Evolutionary conservation across 2,113 vertebrate genomes (phyloP).

Genomic region (Ophiodon elongatus): DNA sequence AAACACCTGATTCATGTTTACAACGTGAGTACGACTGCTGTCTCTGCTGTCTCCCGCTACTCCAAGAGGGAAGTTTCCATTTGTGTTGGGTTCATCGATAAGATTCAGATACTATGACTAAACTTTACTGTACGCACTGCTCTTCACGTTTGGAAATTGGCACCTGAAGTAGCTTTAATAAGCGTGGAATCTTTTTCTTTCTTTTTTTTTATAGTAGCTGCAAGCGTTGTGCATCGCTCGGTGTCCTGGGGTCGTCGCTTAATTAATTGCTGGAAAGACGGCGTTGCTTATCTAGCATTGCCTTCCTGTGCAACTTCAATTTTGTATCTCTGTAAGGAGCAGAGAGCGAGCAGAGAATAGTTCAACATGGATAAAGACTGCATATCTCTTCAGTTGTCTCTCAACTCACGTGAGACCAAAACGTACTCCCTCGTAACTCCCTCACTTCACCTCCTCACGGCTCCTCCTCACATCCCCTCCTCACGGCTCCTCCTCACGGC

Average conservation of each 20-base stretch:
- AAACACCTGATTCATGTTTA: slow-evolving; percentile 33
- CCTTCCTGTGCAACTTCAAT: slow-evolving; percentile 45
- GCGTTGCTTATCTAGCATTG: slow-evolving; percentile 38
- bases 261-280: slow-evolving; percentile 8
- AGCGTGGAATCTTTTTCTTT: not conserved
- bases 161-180: not conserved
- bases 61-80: not conserved
- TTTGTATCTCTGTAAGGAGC: slow-evolving; percentile 38
- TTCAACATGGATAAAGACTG: slow-evolving; percentile 12
- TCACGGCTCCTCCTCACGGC: too few species aligned
- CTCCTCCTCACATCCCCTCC: slow-evolving; percentile 28
- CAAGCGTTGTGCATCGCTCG: slow-evolving; percentile 5
- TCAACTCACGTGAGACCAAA: slow-evolving; percentile 22
- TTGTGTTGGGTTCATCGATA: not conserved
- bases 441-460: slow-evolving; percentile 28
- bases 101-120: not conserved
- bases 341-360: slow-evolving; percentile 1
- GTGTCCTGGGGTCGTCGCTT: slow-evolving; percentile 11
- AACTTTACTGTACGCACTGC: not conserved
- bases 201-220: not conserved
- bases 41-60: too few species aligned
- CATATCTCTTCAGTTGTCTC: slow-evolving; percentile 14
- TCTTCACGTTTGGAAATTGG: not conserved
- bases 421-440: slow-evolving; percentile 12
- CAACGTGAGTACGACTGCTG: slow-evolving; percentile 7